Percentiles rank a stretch among this genome's conserved stretches.
phyloP scores from a whole-genome alignment of 2,797 vertebrate genomes.

The Sternarchorhynchus goeldii region DNA sequence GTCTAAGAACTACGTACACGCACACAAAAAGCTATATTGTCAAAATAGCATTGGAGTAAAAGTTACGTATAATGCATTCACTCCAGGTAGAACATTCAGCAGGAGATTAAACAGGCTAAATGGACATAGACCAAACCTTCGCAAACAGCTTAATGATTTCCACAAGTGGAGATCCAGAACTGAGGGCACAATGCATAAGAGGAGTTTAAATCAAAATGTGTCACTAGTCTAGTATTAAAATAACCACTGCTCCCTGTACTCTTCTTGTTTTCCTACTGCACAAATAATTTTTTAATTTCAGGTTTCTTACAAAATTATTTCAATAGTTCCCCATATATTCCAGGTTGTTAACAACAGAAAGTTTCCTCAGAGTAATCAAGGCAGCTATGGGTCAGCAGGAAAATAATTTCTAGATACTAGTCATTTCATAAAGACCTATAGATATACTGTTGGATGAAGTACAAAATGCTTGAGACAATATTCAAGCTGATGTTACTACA shows the following conservation, averaged over 20 bases:
- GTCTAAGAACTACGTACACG: too few relatives aligned
- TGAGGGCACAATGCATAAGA: slow-evolving; percentile 32
- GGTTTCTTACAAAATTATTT: not conserved
- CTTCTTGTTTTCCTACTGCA: too few relatives aligned
- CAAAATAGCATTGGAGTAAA: slow-evolving; percentile 4
- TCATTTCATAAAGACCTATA: not conserved
- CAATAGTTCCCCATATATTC: not conserved
- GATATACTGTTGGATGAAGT: not conserved
- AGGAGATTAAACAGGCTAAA: slow-evolving; percentile 24
- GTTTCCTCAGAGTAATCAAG: not conserved
- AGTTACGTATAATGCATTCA: slow-evolving; percentile 22
- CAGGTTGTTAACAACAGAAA: not conserved
- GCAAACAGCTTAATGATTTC: slow-evolving; percentile 40
- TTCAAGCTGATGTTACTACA: too few relatives aligned
- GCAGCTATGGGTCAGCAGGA: not conserved
- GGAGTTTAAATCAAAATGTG: slow-evolving; percentile 25
- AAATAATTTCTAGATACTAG: not conserved
- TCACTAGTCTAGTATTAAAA: not conserved
- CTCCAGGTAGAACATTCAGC: slow-evolving; percentile 3
- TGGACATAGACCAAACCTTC: slow-evolving; percentile 35
- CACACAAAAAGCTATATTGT: not conserved
- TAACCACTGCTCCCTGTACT: too few relatives aligned
- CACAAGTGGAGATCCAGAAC: slow-evolving; percentile 26
- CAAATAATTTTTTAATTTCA: not conserved
- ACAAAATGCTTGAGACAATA: too few relatives aligned